Base-by-base conservation (phyloP, 2,113 vertebrate species). In the Megaleporinus macrocephalus region DNA sequence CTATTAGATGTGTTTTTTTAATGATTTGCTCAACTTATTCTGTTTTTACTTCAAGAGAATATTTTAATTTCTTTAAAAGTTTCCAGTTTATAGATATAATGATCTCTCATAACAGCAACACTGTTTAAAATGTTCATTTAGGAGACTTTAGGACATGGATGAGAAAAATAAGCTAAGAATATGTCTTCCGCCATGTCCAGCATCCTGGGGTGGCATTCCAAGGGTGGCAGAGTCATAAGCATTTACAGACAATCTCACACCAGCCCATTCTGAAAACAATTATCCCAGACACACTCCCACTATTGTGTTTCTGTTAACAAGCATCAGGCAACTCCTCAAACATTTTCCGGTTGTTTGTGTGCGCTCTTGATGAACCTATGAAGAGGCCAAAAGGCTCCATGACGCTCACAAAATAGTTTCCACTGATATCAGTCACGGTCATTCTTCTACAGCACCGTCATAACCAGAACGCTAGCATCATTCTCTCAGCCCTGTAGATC, bases 281-380 rank as follows among this genome's bases (percentile, higher is more conserved):
- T 79, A 78, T 65, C 62, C 29, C n/a, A 76, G 78, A 78, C 81
- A 51, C 71, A 47, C 80, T 26, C 78, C 77, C 78, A 80, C 87
- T 78, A 90, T 91, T 89, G 92, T 91, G 76, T 86, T 79, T 81
- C 70, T 82, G 87, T 85, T 82, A 83, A 84, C 86, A 70, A 80
- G 15, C 82, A 85, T 83, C 55, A 78, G 53, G 78, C 79, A 88
- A 82, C 88, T 89, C 53, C 81, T 88, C 89, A 91, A 91, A 91
- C 81, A 86, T 59, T 82, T 85, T 79, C 85, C 30, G 73, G 41
- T 70, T 36, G 77, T 30, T 83, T 72, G 78, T 80, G 77, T 65
- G 79, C 30, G 30, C 18, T 41, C 22, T 44, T 41, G 1, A 22
- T 70, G 22, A n/a, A 70, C 73, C 10, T 65, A 65, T 55, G 61